phyloP scores from a whole-genome alignment of 2,888 invertebrate species.

The Tachina lurida region DNA sequence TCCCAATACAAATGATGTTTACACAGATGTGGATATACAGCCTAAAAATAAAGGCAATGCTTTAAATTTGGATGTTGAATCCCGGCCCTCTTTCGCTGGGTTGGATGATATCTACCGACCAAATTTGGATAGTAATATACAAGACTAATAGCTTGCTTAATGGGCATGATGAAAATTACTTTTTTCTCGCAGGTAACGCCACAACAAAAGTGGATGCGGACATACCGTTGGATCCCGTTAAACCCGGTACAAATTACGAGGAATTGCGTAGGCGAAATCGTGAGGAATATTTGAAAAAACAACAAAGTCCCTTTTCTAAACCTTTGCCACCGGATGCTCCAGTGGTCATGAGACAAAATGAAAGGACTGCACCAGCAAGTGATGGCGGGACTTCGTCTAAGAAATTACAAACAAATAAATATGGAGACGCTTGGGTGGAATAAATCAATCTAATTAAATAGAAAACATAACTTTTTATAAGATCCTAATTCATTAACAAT shows the following conservation, averaged over 20 bases:
- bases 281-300: conserved; percentile 84
- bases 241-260: conserved; percentile 86
- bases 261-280: conserved; percentile 89
- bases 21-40: conserved; percentile 77
- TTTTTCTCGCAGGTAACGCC: conserved; percentile 76
- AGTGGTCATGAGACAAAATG: conserved; percentile 66
- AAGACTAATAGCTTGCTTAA: not conserved
- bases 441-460: conserved; percentile 68
- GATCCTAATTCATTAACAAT: too few species aligned
- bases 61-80: conserved; percentile 86
- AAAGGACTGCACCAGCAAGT: conserved; percentile 13
- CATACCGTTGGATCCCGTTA: conserved; percentile 82
- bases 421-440: conserved; percentile 82
- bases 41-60: conserved; percentile 80
- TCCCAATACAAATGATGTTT: conserved; percentile 76
- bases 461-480: not conserved
- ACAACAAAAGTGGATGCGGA: conserved; percentile 83
- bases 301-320: conserved; percentile 76
- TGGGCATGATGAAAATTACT: not conserved
- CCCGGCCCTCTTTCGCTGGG: conserved; percentile 85
- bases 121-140: conserved; percentile 84
- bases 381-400: not conserved
- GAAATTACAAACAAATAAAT: conserved; percentile 77
- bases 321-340: conserved; percentile 76
- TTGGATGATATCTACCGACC: conserved; percentile 86